phyloP scores from a whole-genome alignment of 1,140 invertebrate species.

The Drosophila yakuba region DNA sequence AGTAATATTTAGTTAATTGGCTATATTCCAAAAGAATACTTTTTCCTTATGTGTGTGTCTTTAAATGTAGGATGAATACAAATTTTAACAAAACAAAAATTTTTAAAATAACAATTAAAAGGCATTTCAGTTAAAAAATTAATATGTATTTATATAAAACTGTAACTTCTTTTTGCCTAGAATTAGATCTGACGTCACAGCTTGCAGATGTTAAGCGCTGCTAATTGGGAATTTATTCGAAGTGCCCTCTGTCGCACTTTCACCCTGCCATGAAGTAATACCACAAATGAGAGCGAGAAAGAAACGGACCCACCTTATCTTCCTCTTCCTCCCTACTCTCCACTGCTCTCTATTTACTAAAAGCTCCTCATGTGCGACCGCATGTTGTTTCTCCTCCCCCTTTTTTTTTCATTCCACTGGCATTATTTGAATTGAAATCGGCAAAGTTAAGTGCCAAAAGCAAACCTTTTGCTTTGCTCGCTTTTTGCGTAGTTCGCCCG shows the following conservation, averaged over 20 bases:
- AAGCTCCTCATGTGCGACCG: slow-evolving; percentile 39
- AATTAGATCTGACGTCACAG: slow-evolving; percentile 3
- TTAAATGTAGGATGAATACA: too few species aligned
- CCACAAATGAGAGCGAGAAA: slow-evolving; percentile 20
- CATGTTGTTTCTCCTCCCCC: slow-evolving; percentile 46
- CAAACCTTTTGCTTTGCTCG: slow-evolving; percentile 40
- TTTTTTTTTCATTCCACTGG: slow-evolving; percentile 13
- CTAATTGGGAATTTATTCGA: slow-evolving; percentile 18
- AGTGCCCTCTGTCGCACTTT: slow-evolving; percentile 18
- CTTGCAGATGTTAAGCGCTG: slow-evolving; percentile 1
- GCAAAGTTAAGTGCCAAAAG: slow-evolving; percentile 38
- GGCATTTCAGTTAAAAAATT: too few species aligned
- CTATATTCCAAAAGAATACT: too few species aligned
- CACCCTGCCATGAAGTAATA: slow-evolving; percentile 65
- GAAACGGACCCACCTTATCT: slow-evolving; percentile 12
- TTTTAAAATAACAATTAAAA: not conserved
- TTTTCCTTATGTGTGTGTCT: too few species aligned
- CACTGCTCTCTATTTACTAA: slow-evolving; percentile 23
- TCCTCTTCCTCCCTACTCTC: slow-evolving; percentile 1
- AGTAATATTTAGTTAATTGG: too few species aligned
- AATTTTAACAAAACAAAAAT: too few species aligned
- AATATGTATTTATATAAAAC: too few species aligned
- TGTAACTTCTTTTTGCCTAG: not conserved
- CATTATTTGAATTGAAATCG: slow-evolving; percentile 40
- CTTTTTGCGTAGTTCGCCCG: slow-evolving; percentile 28